Conservation (phyloP, 2,888 invertebrate species). For the Lomographa bimaculata region DNA sequence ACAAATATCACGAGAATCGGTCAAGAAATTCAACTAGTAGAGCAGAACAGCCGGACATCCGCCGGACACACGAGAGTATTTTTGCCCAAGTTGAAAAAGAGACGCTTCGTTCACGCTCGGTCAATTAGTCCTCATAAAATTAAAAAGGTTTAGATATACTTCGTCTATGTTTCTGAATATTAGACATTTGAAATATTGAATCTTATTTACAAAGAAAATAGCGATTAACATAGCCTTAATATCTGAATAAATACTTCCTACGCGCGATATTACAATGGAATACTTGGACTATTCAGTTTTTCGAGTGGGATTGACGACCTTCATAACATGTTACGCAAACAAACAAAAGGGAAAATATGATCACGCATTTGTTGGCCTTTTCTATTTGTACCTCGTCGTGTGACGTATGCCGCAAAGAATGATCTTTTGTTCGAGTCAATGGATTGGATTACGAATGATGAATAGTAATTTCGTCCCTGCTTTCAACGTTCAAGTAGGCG, state of each 20-base stretch:
- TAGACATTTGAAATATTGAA: too few relatives aligned
- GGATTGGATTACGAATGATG: constrained; percentile 5
- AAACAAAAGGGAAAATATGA: constrained; percentile 44
- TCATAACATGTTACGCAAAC: constrained; percentile 28
- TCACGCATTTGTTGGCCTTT: constrained; percentile 35
- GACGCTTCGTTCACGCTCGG: too few relatives aligned
- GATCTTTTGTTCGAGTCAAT: constrained; percentile 13
- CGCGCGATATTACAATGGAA: constrained; percentile 12
- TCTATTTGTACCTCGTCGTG: constrained; percentile 12
- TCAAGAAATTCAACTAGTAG: too few relatives aligned
- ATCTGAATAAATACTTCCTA: constrained; percentile 16
- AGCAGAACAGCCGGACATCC: too few relatives aligned
- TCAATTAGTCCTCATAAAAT: too few relatives aligned
- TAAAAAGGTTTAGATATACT: too few relatives aligned
- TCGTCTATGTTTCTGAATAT: too few relatives aligned
- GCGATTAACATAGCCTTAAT: too few relatives aligned
- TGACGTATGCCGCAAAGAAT: constrained; percentile 13
- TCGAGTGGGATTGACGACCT: constrained; percentile 30
- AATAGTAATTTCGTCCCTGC: constrained; percentile 1
- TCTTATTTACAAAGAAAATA: too few relatives aligned
- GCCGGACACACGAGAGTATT: too few relatives aligned
- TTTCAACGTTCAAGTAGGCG: constrained; percentile 1
- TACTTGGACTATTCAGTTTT: background rate
- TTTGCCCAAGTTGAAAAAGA: too few relatives aligned
- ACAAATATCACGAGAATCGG: too few relatives aligned